Evolutionary conservation across 2,888 invertebrate species (phyloP), one percentile per base, ranked within the genome.

Genomic region (Lasius platythorax): DNA sequence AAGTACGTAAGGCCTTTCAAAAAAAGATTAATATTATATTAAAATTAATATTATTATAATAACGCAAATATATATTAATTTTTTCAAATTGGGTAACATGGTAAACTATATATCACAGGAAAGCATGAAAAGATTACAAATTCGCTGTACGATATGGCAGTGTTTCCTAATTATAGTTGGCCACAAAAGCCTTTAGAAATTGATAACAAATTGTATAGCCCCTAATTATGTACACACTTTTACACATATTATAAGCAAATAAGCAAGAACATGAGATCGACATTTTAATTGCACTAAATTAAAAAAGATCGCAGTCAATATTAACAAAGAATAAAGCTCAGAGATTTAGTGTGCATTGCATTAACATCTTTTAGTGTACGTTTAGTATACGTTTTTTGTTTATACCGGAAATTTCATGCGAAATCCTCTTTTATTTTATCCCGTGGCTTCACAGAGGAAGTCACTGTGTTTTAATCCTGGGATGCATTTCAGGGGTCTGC

Each of bases 91-190:
- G 30, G 23, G 23, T 23, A 23, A 23, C 18, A 30, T 70, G 15
- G 11, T 18, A 58, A 79, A 33, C 33, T 11, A 50, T 72, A 6
- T 72, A 79, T 79, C 72, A 79, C 43, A 72, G 43, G 61, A 79
- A 79, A 79, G 46, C 23, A 73, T 12, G 46, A 81, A 63, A 61
- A 81, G 61, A 79, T 53, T n/a, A 72, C 28, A 61, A 81, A 81
- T 81, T 81, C 79, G 79, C 79, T 81, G 79, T 81, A 81, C 61
- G 61, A 73, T 46, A 18, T 73, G 79, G 79, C 79, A 81, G 79
- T 73, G 46, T 72, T 61, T n/a, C 23, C 73, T 81, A 81, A 73
- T 61, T 58, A 37, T 61, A 79, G 40, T 58, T 46, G 43, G 73
- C 73, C 58, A 23, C 46, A 33, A 23, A 33, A 46, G 72, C 79